Base-by-base conservation (phyloP, 1,140 invertebrate genomes). In the Aphelinus atriplicis region DNA sequence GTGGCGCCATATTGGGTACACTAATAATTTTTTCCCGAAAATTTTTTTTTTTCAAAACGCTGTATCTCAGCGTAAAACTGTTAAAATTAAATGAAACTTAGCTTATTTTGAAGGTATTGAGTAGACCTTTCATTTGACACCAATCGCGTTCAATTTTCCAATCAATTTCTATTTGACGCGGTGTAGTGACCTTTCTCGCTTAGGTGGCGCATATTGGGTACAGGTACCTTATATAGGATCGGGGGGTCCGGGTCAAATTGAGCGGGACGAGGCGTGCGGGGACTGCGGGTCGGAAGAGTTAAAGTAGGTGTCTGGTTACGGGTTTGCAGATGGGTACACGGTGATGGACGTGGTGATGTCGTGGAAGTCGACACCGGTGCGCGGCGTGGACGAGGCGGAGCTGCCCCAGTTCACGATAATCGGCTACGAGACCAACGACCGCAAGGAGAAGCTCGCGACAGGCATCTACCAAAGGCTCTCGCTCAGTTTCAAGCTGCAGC, bases 261-360 rank as follows among this genome's bases (percentile, higher is more conserved):
- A 2, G 58, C 68, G 68, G 68, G 61, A 61, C 57, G 48, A 50
- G 50, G 26, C 26, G 26, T 26, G 26, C 7, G 56, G 6, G 64
- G 48, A 51, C 58, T 58, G 26, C 26, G 26, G 26, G 26, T 26
- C 26, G 26, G 10, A 60, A 60, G 58, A 26, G 58, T 9, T 4
- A 43, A 26, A 43, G n/a, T 60, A 7, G 58, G 42, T 26, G 58
- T 60, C n/a, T 10, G 58, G 58, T 60, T n/a, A 9, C 51, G 4
- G 4, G 76, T 78, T 80, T 88, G 66, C 86, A 99, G 97, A 99
- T 91, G 98, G 97, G 3, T 99, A 99, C 88, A 98, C 97, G 1
- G 96, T 98, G 62, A 90, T 93, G 57, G 98, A 99, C 85, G 96
- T 99, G 10, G 94, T 97, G n/a, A 98, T 99, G 95, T 97, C 97